phyloP scores from a whole-genome alignment of 2,797 vertebrate species.

The Epinephelus awoara region DNA sequence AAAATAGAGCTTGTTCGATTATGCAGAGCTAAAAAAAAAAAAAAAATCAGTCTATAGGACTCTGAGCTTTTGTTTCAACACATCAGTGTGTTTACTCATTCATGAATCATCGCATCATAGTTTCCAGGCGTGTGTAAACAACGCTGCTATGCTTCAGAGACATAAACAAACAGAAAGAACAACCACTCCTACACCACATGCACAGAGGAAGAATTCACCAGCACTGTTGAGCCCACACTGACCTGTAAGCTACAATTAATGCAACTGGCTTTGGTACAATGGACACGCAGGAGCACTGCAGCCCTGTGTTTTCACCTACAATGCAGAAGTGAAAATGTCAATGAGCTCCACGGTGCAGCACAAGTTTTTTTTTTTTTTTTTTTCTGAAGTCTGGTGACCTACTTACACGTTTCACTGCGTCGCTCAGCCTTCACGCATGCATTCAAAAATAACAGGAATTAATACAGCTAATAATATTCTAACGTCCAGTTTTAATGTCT shows the following conservation, averaged over 20 bases:
- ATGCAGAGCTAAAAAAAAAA: neutral
- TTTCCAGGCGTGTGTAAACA: conserved; percentile 30
- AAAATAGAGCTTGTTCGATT: neutral
- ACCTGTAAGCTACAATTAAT: neutral
- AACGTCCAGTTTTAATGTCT: neutral
- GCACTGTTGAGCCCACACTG: neutral
- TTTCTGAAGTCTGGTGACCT: conserved; percentile 47
- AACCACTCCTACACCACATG: neutral
- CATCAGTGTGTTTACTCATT: conserved; percentile 8
- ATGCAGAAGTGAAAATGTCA: conserved; percentile 39
- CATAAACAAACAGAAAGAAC: conserved; percentile 8
- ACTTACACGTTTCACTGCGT: conserved; percentile 41
- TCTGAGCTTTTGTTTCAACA: too few relatives aligned
- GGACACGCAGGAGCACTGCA: conserved; percentile 4
- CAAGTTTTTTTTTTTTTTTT: neutral
- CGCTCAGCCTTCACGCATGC: neutral
- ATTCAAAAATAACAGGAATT: conserved; percentile 1
- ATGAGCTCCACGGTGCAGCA: conserved; percentile 37
- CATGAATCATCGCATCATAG: conserved; percentile 4
- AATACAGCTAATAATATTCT: conserved; percentile 12
- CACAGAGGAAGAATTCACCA: neutral
- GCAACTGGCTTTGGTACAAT: neutral
- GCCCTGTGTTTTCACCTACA: conserved; percentile 20
- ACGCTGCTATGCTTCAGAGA: conserved; percentile 6
- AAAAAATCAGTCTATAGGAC: neutral